Percentiles rank a stretch among this genome's conserved stretches.
Evolutionary conservation across 2,797 vertebrate species (phyloP).

Genomic region (Pipistrellus pipistrellus): DNA sequence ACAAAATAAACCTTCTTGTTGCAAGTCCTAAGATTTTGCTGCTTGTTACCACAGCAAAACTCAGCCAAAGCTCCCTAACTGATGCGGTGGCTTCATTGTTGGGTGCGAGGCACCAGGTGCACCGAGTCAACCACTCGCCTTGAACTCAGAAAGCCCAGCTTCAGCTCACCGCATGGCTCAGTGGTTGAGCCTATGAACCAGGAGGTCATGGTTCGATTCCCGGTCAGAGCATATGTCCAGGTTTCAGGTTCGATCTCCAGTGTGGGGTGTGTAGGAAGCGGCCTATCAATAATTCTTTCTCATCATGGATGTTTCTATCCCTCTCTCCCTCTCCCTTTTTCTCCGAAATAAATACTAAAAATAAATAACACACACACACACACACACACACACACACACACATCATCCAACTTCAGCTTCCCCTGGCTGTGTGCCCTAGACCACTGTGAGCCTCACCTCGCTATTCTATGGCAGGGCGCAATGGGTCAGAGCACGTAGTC

Average conservation of each 20-base stretch:
- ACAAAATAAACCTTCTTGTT: background rate
- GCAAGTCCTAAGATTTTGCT: background rate
- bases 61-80: background rate
- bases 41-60: background rate
- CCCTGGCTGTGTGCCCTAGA: background rate
- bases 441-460: fast-evolving
- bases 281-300: too few relatives aligned
- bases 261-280: too few relatives aligned
- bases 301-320: too few relatives aligned
- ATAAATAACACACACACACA: too few relatives aligned
- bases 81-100: background rate
- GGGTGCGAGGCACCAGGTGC: background rate
- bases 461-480: background rate
- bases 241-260: too few relatives aligned
- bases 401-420: background rate
- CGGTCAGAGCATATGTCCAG: too few relatives aligned
- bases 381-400: too few relatives aligned
- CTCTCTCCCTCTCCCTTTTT: too few relatives aligned
- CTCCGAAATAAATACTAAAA: too few relatives aligned
- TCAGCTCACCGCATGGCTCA: too few relatives aligned
- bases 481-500: fast-evolving
- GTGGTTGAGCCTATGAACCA: too few relatives aligned
- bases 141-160: background rate
- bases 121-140: background rate
- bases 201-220: too few relatives aligned